Conservation (phyloP, 1,140 invertebrate species). For the Coelopa frigida region DNA sequence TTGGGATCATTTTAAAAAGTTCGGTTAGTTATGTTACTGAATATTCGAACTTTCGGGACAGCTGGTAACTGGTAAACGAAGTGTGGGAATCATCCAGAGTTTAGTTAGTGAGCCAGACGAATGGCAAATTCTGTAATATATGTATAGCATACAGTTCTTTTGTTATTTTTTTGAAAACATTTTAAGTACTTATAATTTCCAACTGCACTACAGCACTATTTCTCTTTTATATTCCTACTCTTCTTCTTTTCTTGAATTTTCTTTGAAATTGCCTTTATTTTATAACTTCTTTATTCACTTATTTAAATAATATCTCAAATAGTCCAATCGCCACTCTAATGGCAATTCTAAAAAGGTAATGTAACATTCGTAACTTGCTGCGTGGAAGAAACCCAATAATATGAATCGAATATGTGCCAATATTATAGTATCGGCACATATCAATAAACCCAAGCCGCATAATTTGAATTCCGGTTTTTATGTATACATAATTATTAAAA, state of each 20-base stretch:
- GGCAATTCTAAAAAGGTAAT: constrained; percentile 78
- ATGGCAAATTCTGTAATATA: too few species aligned
- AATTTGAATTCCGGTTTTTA: too few species aligned
- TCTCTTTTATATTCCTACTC: constrained; percentile 31
- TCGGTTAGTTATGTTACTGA: too few species aligned
- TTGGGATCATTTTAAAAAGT: too few species aligned
- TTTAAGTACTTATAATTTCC: not conserved
- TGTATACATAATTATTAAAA: too few species aligned
- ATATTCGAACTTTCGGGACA: too few species aligned
- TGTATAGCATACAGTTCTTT: constrained; percentile 2
- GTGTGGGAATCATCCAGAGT: too few species aligned
- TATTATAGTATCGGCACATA: too few species aligned
- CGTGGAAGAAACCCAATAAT: not conserved
- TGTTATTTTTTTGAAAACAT: not conserved
- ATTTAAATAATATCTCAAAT: constrained; percentile 43
- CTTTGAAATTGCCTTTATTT: constrained; percentile 1
- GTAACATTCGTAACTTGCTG: constrained; percentile 5
- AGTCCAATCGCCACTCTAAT: constrained; percentile 81
- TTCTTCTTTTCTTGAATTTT: constrained; percentile 5
- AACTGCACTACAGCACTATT: constrained; percentile 19
- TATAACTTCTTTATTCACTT: constrained; percentile 2
- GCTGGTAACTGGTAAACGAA: too few species aligned
- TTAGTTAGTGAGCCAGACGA: too few species aligned
- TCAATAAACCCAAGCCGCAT: too few species aligned
- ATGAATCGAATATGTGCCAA: constrained; percentile 3